Conservation (phyloP, 1,140 invertebrate genomes). For the Brachystomella parvula region DNA sequence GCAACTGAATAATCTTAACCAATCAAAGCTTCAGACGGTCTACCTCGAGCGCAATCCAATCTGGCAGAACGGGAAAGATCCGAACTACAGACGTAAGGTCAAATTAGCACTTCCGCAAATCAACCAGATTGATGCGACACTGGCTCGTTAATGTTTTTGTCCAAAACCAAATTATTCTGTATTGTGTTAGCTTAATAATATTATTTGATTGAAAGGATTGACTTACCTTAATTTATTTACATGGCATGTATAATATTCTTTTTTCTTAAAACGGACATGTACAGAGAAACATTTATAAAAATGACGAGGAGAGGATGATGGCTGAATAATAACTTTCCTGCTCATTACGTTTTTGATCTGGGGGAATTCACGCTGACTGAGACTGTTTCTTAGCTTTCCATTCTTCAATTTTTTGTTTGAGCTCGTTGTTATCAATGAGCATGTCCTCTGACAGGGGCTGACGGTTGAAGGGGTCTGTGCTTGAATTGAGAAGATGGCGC, state of each 20-base stretch:
- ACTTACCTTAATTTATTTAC: no score
- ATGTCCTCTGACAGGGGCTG: conserved; percentile 84
- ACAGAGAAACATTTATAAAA: no score
- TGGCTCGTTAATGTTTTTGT: conserved; percentile 60
- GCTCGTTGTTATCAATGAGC: conserved; percentile 60
- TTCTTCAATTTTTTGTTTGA: conserved; percentile 65
- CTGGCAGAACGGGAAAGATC: conserved; percentile 53
- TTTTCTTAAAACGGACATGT: no score
- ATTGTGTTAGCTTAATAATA: no score
- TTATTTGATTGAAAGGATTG: no score
- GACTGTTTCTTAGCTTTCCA: conserved; percentile 62
- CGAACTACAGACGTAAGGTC: conserved; percentile 83
- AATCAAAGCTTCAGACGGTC: conserved; percentile 75
- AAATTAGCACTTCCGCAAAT: conserved; percentile 78
- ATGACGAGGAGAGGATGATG: no score
- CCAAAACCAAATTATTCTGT: no score
- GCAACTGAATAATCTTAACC: conserved; percentile 65
- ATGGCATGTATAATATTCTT: no score
- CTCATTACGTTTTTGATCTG: no score
- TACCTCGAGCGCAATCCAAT: conserved; percentile 92
- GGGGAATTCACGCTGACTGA: no score
- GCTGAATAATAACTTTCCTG: no score
- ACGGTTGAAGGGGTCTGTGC: conserved; percentile 93
- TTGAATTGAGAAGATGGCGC: conserved; percentile 87
- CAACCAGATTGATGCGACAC: conserved; percentile 88